Conservation (phyloP, 1,140 invertebrate genomes). For the Drosophila sp. region DNA sequence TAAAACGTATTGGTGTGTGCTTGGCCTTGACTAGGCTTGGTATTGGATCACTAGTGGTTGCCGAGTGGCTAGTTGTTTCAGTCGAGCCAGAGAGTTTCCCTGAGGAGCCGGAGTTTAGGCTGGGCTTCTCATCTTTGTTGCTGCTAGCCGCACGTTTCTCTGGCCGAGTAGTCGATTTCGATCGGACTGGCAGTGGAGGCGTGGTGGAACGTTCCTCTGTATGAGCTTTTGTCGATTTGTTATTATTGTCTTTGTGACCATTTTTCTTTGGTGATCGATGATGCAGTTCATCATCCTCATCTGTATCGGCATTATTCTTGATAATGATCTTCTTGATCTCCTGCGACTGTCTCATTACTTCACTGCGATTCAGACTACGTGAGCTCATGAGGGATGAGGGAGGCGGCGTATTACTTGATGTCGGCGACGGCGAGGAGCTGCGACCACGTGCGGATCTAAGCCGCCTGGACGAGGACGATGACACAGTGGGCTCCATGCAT, state of each 20-base stretch:
- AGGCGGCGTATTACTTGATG: constrained; percentile 64
- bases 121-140: constrained; percentile 29
- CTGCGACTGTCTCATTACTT: constrained; percentile 71
- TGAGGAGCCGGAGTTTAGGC: neutral
- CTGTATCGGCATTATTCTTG: constrained; percentile 69
- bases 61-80: neutral
- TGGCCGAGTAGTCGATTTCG: constrained; percentile 8
- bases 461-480: constrained; percentile 56
- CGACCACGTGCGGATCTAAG: constrained; percentile 46
- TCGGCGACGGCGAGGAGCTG: constrained; percentile 60
- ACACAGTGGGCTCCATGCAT: constrained; percentile 64
- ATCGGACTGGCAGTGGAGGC: constrained; percentile 61
- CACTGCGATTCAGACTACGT: constrained; percentile 66
- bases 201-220: constrained; percentile 68
- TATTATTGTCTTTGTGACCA: constrained; percentile 48
- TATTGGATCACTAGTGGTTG: neutral
- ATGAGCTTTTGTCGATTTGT: constrained; percentile 29
- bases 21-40: constrained; percentile 53
- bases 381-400: constrained; percentile 34
- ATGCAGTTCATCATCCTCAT: constrained; percentile 64
- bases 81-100: constrained; percentile 1
- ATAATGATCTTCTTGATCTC: constrained; percentile 78
- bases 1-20: constrained; percentile 72
- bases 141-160: constrained; percentile 49
- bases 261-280: constrained; percentile 42